Conservation (phyloP, 2,888 invertebrate genomes). For the Cerceris ruficornis region DNA sequence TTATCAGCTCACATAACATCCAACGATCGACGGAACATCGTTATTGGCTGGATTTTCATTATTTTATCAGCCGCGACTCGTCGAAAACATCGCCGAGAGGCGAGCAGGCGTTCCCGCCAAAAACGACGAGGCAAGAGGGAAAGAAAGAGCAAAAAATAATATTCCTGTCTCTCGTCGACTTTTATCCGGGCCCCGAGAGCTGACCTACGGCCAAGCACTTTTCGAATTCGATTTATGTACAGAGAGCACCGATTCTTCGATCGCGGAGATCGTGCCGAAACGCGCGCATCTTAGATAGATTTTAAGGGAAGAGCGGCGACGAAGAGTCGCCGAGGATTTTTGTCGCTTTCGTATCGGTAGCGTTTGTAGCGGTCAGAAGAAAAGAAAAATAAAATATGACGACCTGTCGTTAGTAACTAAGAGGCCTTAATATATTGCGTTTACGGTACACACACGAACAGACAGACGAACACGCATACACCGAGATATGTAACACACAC, state of each 20-base stretch:
- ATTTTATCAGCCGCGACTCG: too few relatives aligned
- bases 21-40: too few relatives aligned
- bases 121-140: constrained; percentile 34
- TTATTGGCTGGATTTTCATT: too few relatives aligned
- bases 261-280: not conserved
- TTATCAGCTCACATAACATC: too few relatives aligned
- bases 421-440: constrained; percentile 77
- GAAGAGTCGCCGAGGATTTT: constrained; percentile 18
- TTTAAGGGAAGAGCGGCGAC: not conserved
- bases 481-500: too few relatives aligned
- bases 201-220: constrained; percentile 31
- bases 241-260: not conserved
- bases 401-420: constrained; percentile 80
- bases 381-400: constrained; percentile 71
- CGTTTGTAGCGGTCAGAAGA: constrained; percentile 63
- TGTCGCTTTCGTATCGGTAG: constrained; percentile 69
- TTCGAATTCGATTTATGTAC: constrained; percentile 38
- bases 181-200: constrained; percentile 7
- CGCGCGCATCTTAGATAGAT: constrained; percentile 12
- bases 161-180: constrained; percentile 35
- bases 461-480: too few relatives aligned
- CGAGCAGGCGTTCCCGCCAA: not conserved
- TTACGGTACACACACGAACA: constrained; percentile 42
- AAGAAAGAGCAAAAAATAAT: constrained; percentile 3
- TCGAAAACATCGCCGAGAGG: too few relatives aligned